A percentile compares a stretch with the other conserved stretches of the same genome.
Evolutionary conservation across 2,888 invertebrate genomes (phyloP).

Genomic region (Leptopilina drosophilae): DNA sequence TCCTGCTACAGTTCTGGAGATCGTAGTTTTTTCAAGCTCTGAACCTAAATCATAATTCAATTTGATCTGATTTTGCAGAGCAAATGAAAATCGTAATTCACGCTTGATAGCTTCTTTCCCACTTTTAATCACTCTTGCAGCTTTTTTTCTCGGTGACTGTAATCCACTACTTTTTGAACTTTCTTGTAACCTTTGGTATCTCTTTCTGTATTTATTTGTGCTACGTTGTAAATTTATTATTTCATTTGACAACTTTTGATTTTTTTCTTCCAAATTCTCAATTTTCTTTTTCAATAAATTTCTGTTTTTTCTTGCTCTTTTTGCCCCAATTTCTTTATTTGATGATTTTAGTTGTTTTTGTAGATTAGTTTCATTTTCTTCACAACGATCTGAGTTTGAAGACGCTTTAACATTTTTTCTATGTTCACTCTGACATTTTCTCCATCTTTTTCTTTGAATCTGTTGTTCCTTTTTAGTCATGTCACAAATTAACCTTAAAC

Average conservation of each 20-base stretch:
- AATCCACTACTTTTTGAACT: not conserved
- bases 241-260: not conserved
- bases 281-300: too few relatives aligned
- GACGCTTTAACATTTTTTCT: not conserved
- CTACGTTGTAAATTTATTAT: not conserved
- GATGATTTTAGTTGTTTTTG: too few relatives aligned
- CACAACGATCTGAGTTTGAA: not conserved
- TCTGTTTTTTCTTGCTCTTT: too few relatives aligned
- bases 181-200: conserved; percentile 7
- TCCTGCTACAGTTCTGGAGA: conserved; percentile 22
- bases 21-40: conserved; percentile 21
- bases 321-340: too few relatives aligned
- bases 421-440: not conserved
- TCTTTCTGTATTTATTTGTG: conserved; percentile 12
- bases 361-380: too few relatives aligned
- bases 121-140: not conserved
- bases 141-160: not conserved
- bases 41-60: conserved; percentile 18
- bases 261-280: too few relatives aligned
- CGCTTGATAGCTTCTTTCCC: conserved; percentile 22
- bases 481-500: not conserved
- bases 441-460: not conserved
- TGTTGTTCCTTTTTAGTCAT: not conserved
- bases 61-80: conserved; percentile 9
- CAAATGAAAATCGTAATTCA: conserved; percentile 28